A percentile compares a stretch with the other conserved stretches of the same genome.
These are phyloP conservation scores for Nemapogon koenigi DNA, from an alignment of 2,888 invertebrate species.

Conservation along the genomic window DNA sequence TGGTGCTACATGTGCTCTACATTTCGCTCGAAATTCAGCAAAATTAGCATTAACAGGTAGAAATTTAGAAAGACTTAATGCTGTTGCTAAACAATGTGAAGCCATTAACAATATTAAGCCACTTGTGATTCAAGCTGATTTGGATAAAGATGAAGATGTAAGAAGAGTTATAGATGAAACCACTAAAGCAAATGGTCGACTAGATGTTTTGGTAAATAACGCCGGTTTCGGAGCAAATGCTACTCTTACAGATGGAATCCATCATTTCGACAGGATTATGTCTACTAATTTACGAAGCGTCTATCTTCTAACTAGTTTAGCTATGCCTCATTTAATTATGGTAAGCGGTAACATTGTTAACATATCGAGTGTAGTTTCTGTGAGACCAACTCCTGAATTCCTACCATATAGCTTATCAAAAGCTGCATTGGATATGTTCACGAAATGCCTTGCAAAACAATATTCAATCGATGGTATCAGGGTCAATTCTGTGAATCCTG, in stretches of 20 bases:
- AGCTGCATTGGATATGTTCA: conserved; percentile 85
- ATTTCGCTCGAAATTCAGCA: conserved; percentile 35
- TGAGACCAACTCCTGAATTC: conserved; percentile 77
- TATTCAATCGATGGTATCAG: conserved; percentile 72
- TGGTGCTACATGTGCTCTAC: conserved; percentile 36
- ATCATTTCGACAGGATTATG: conserved; percentile 79
- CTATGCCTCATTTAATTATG: conserved; percentile 75
- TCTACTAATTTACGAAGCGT: conserved; percentile 76
- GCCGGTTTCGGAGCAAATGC: conserved; percentile 37
- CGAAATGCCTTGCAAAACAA: conserved; percentile 80
- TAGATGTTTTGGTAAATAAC: conserved; percentile 78
- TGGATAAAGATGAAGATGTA: conserved; percentile 71
- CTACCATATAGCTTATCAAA: conserved; percentile 85
- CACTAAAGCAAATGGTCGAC: conserved; percentile 68
- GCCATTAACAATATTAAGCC: conserved; percentile 38
- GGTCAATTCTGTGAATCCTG: conserved; percentile 84
- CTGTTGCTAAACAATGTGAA: conserved; percentile 23
- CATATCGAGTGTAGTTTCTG: conserved; percentile 83
- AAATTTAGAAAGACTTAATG: conserved; percentile 32
- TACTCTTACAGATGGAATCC: conserved; percentile 33
- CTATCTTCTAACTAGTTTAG: conserved; percentile 74
- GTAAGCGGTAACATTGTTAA: conserved; percentile 81
- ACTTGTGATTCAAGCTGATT: conserved; percentile 66
- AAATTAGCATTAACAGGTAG: conserved; percentile 34
- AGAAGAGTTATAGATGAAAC: conserved; percentile 70